A percentile compares a stretch with the other conserved stretches of the same genome.
Evolutionary conservation across 2,888 invertebrate species (phyloP).

Genomic region (Pemphredon lugubris): DNA sequence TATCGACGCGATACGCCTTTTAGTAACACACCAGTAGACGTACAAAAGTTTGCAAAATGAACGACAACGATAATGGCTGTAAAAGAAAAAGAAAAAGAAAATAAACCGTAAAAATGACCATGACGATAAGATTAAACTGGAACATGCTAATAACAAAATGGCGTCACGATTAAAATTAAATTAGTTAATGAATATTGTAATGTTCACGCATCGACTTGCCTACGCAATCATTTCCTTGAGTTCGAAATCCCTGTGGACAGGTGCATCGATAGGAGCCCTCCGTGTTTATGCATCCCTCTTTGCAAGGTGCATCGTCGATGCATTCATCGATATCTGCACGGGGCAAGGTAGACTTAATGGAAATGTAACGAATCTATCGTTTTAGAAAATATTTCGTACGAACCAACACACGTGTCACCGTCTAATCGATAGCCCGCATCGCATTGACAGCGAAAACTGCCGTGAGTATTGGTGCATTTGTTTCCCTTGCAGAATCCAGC

Average conservation of each 20-base stretch:
- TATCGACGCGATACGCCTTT: too few species aligned
- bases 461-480: slow-evolving; percentile 75
- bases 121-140: too few species aligned
- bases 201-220: too few species aligned
- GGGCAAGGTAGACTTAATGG: slow-evolving; percentile 44
- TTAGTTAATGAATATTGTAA: too few species aligned
- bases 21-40: too few species aligned
- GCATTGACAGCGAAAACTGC: slow-evolving; percentile 77
- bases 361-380: slow-evolving; percentile 23
- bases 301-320: slow-evolving; percentile 66
- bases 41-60: too few species aligned
- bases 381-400: slow-evolving; percentile 54
- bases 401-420: slow-evolving; percentile 74
- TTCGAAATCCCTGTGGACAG: slow-evolving; percentile 71
- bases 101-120: too few species aligned
- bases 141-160: too few species aligned
- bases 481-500: slow-evolving; percentile 67
- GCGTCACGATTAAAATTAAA: too few species aligned
- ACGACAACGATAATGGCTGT: too few species aligned
- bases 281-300: slow-evolving; percentile 75
- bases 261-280: slow-evolving; percentile 75
- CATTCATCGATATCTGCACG: slow-evolving; percentile 77
- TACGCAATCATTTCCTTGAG: slow-evolving; percentile 66
- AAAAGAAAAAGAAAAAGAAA: too few species aligned
- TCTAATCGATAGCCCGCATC: slow-evolving; percentile 70